These are phyloP conservation scores for Hydraecia micacea DNA, from an alignment of 2,888 invertebrate genomes.

Conservation along the genomic window DNA sequence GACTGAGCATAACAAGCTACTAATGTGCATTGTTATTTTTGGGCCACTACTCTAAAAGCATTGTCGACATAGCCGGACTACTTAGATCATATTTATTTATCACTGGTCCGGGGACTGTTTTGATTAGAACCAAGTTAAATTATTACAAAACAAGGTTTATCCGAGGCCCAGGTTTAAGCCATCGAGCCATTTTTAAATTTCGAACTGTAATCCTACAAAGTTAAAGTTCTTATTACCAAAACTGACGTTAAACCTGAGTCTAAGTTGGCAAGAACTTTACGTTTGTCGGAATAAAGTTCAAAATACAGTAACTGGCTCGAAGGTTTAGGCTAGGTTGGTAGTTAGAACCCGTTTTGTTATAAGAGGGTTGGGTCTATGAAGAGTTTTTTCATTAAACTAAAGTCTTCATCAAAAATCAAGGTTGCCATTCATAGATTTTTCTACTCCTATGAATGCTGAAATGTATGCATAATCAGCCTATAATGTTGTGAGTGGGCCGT, in stretches of 20 bases:
- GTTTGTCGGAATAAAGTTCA: too few species aligned
- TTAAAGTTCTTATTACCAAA: too few species aligned
- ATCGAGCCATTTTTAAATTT: neutral
- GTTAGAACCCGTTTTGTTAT: too few species aligned
- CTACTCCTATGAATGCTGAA: neutral
- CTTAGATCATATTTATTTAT: neutral
- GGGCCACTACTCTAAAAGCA: neutral
- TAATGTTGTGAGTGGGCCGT: too few species aligned
- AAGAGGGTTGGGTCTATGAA: too few species aligned
- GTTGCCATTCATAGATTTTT: neutral
- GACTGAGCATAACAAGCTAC: constrained; percentile 3
- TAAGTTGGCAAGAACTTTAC: too few species aligned
- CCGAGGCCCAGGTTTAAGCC: too few species aligned
- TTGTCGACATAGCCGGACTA: constrained; percentile 9
- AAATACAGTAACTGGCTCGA: too few species aligned
- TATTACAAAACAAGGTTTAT: neutral
- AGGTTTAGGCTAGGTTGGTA: too few species aligned
- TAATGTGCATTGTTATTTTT: constrained; percentile 27
- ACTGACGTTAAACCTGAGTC: too few species aligned
- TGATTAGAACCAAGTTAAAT: neutral
- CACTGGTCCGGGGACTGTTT: neutral
- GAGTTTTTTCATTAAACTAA: neutral
- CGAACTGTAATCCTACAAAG: neutral
- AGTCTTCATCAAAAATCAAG: neutral
- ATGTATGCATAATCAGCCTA: too few species aligned